Evolutionary conservation across 1,140 invertebrate species (phyloP), one percentile per base, ranked within the genome.

Genomic region (Hestina assimilis): DNA sequence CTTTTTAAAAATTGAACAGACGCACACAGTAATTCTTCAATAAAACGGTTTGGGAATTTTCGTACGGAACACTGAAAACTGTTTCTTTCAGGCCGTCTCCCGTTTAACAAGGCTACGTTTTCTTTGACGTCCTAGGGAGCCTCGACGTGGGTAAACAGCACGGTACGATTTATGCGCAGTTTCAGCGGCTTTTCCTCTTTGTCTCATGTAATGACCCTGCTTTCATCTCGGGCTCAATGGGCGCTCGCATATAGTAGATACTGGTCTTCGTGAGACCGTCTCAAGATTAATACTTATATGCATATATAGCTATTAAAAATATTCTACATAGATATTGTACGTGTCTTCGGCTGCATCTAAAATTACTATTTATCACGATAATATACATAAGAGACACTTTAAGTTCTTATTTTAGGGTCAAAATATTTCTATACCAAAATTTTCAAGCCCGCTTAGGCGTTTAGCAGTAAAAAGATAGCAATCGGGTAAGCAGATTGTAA

Each of bases 161-260:
- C 70, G 66, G 71, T 69, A 66, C 75, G 79, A 86, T 84, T 82
- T 81, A 83, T 79, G 79, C 79, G 68, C 69, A 83, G 75, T 73
- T 79, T 79, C 73, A 83, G 79, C 79, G 71, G 71, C 69, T 75
- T 78, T 76, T 73, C 63, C 75, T 79, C 80, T 87, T 88, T 88
- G 85, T 88, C 75, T 63, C 74, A 82, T 76, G 83, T 88, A 88
- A 88, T 88, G 83, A 86, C 82, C 83, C 68, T 52, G 75, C 83
- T 85, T 88, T 88, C 85, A 88, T 83, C 75, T 31, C 70, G 67
- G 43, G 52, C 65, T 88, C 75, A 85, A 88, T 88, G 76, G 72
- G 57, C 62, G 63, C 58, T 54, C 66, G 74, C 66, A 77, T 77
- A 80, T 81, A 74, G 69, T 67, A 68, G 77, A 77, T 79, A 80